Conservation (phyloP, 2,113 vertebrate species). For the Anhinga rufa region DNA sequence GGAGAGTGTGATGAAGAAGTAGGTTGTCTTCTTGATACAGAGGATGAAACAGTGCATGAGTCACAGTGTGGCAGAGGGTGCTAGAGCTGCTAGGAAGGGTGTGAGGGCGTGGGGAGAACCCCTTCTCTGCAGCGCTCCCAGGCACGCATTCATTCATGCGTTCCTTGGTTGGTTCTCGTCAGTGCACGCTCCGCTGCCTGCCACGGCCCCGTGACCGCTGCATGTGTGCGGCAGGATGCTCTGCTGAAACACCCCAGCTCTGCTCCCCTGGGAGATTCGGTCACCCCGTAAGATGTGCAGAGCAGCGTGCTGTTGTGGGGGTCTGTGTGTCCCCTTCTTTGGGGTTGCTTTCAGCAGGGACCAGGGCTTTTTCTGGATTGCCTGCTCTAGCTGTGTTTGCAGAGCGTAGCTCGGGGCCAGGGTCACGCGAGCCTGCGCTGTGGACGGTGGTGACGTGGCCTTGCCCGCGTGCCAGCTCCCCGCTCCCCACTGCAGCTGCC, state of each 20-base stretch:
- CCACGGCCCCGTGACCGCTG: background rate
- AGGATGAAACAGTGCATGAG: background rate
- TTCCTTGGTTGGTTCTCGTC: background rate
- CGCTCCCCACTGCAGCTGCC: background rate
- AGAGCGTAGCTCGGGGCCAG: background rate
- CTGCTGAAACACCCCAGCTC: background rate
- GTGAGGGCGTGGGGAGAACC: background rate
- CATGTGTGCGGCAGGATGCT: background rate
- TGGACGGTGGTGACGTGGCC: background rate
- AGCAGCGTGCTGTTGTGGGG: background rate
- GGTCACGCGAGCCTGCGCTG: fast-evolving
- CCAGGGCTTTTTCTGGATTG: background rate
- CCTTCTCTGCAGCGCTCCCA: background rate
- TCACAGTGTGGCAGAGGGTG: background rate
- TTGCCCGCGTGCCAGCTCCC: background rate
- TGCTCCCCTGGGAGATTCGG: background rate
- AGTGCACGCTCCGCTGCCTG: background rate
- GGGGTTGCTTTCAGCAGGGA: background rate
- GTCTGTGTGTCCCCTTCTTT: background rate
- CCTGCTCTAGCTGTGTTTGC: background rate
- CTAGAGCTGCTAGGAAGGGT: background rate
- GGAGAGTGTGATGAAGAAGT: background rate
- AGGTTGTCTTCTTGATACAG: background rate
- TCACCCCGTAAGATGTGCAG: background rate
- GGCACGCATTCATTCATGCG: background rate